These are phyloP conservation scores for Acipenser oxyrinchus DNA, from an alignment of 2,797 vertebrate genomes.

Conservation along the genomic window DNA sequence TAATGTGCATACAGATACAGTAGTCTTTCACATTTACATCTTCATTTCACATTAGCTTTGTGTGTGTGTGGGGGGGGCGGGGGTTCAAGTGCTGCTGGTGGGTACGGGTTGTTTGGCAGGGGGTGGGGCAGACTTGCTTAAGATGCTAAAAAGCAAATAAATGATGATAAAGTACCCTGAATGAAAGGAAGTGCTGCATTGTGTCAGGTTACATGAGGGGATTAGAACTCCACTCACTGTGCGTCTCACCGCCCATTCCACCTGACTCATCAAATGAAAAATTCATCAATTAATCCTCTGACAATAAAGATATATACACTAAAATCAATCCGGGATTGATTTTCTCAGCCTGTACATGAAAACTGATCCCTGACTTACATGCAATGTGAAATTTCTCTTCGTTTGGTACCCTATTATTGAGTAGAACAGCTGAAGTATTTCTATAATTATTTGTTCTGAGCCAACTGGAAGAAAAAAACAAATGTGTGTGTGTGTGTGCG, in stretches of 20 bases:
- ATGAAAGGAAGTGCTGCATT: slow-evolving; percentile 42
- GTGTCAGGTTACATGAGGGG: slow-evolving; percentile 35
- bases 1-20: no score
- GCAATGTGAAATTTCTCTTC: slow-evolving; percentile 67
- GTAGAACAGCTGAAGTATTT: slow-evolving; percentile 56
- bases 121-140: slow-evolving; percentile 2
- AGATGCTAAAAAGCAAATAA: slow-evolving; percentile 27
- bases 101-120: slow-evolving; percentile 6
- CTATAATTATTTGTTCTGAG: slow-evolving; percentile 66
- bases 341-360: slow-evolving; percentile 59
- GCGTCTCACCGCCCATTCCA: slow-evolving; percentile 48
- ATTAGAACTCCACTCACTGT: slow-evolving; percentile 70
- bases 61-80: not conserved
- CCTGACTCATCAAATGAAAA: slow-evolving; percentile 80
- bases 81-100: slow-evolving; percentile 2
- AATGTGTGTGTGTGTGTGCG: slow-evolving; percentile 35
- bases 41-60: slow-evolving; percentile 16
- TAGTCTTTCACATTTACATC: slow-evolving; percentile 5
- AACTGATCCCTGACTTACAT: slow-evolving; percentile 48
- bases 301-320: slow-evolving; percentile 74
- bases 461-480: slow-evolving; percentile 45
- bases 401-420: slow-evolving; percentile 59
- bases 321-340: slow-evolving; percentile 76
- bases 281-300: slow-evolving; percentile 79
- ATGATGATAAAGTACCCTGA: slow-evolving; percentile 39